Evolutionary conservation across 2,797 vertebrate species (phyloP).

Genomic region (Trematomus bernacchii): DNA sequence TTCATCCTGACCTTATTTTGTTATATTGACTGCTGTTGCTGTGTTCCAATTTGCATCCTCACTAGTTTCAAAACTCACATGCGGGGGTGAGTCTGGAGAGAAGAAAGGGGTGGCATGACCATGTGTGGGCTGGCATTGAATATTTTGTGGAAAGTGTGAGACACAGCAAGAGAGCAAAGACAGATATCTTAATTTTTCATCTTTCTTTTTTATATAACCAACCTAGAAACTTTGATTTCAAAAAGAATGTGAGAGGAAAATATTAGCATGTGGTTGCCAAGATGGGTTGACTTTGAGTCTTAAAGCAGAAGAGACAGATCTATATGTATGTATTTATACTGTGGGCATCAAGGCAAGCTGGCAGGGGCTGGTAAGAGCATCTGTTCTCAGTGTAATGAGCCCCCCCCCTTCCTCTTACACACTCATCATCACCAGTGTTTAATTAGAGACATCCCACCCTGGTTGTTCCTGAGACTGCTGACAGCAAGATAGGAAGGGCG

Average conservation of each 20-base stretch:
- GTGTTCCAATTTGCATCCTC: constrained; percentile 20
- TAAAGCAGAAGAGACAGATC: constrained; percentile 45
- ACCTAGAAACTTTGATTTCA: constrained; percentile 44
- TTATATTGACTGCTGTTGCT: constrained; percentile 9
- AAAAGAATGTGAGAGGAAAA: constrained; percentile 33
- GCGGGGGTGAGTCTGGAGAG: constrained; percentile 45
- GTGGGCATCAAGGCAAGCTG: constrained; percentile 67
- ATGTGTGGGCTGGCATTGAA: constrained; percentile 56
- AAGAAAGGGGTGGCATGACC: constrained; percentile 15
- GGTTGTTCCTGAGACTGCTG: constrained; percentile 57
- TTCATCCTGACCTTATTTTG: constrained; percentile 38
- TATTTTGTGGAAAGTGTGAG: constrained; percentile 21
- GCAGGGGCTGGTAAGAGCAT: constrained; percentile 77
- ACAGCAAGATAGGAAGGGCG: constrained; percentile 32
- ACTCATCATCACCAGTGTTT: constrained; percentile 82
- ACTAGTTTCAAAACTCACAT: constrained; percentile 17
- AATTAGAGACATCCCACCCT: constrained; percentile 79
- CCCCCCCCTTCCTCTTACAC: constrained; percentile 48
- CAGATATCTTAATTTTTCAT: constrained; percentile 30
- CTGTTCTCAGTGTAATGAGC: constrained; percentile 80
- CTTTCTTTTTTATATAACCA: constrained; percentile 34
- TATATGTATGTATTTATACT: constrained; percentile 64
- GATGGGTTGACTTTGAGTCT: constrained; percentile 46
- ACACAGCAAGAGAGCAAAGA: constrained; percentile 23
- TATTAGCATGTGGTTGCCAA: constrained; percentile 25